These are phyloP conservation scores for Aporophyla lueneburgensis DNA, from an alignment of 2,888 invertebrate species.

Conservation along the genomic window DNA sequence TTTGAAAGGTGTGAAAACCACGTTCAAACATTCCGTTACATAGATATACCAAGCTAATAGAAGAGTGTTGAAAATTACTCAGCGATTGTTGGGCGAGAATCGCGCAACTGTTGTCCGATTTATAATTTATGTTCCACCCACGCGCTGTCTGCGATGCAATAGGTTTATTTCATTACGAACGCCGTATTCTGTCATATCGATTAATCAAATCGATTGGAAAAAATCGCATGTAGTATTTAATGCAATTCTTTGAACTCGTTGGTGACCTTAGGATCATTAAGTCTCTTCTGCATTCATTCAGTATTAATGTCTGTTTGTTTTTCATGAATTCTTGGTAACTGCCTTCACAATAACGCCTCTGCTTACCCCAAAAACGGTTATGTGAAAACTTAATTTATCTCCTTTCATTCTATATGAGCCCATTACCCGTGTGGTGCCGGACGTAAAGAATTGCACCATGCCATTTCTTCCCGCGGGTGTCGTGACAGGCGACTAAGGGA, in stretches of 20 bases:
- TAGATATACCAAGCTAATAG: no score
- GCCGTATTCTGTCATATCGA: conserved; percentile 32
- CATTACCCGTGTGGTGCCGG: no score
- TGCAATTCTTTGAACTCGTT: conserved; percentile 39
- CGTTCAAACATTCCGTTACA: no score
- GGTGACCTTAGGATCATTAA: conserved; percentile 29
- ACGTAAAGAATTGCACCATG: no score
- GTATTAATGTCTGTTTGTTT: conserved; percentile 5
- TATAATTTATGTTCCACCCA: conserved; percentile 55
- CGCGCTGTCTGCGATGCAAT: conserved; percentile 40
- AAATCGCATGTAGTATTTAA: conserved; percentile 22
- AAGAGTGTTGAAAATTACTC: not conserved
- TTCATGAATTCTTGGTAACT: not conserved
- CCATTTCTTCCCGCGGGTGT: no score
- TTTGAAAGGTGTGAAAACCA: no score
- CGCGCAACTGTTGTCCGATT: conserved; percentile 36
- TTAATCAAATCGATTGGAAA: conserved; percentile 47
- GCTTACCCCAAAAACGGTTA: no score
- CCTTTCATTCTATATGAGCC: no score
- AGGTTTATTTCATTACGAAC: conserved; percentile 58
- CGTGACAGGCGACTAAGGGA: no score
- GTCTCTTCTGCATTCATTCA: conserved; percentile 43
- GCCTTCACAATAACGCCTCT: not conserved
- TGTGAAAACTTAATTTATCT: no score
- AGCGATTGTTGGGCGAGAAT: conserved; percentile 18